Evolutionary conservation across 1,140 invertebrate species (phyloP).

Genomic region (Armadillidium nasatum): DNA sequence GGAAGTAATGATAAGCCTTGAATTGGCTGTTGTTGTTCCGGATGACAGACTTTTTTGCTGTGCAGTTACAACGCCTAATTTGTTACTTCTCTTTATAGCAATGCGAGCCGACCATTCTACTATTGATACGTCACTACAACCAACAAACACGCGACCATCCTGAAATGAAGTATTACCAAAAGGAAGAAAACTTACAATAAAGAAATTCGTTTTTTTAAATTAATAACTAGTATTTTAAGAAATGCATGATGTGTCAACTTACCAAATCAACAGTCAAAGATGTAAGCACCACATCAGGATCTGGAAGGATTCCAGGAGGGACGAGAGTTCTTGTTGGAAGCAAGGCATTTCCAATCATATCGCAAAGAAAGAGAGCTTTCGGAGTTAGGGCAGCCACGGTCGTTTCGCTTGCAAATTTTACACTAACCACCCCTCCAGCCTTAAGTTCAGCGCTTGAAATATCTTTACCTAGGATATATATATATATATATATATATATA

Average conservation of each 20-base stretch:
- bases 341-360: conserved; percentile 37
- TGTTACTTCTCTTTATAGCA: conserved; percentile 14
- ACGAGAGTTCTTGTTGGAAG: conserved; percentile 27
- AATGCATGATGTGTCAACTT: too few species aligned
- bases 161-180: not conserved
- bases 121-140: conserved; percentile 31
- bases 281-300: conserved; percentile 12
- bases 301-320: conserved; percentile 22
- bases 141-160: conserved; percentile 34
- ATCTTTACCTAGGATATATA: conserved; percentile 27
- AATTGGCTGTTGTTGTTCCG: too few species aligned
- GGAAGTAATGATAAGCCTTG: too few species aligned
- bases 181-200: not conserved
- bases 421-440: conserved; percentile 21
- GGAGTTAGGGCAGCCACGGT: conserved; percentile 36
- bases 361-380: conserved; percentile 30
- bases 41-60: too few species aligned
- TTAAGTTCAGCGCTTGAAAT: conserved; percentile 23
- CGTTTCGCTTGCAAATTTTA: conserved; percentile 26
- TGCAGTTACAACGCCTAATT: too few species aligned
- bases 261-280: conserved; percentile 20
- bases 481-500: too few species aligned
- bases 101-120: conserved; percentile 26
- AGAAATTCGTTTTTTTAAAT: too few species aligned
- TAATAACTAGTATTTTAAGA: too few species aligned